These are phyloP conservation scores for Philotrypesis tridentata DNA, from an alignment of 1,140 invertebrate genomes.

Conservation along the genomic window DNA sequence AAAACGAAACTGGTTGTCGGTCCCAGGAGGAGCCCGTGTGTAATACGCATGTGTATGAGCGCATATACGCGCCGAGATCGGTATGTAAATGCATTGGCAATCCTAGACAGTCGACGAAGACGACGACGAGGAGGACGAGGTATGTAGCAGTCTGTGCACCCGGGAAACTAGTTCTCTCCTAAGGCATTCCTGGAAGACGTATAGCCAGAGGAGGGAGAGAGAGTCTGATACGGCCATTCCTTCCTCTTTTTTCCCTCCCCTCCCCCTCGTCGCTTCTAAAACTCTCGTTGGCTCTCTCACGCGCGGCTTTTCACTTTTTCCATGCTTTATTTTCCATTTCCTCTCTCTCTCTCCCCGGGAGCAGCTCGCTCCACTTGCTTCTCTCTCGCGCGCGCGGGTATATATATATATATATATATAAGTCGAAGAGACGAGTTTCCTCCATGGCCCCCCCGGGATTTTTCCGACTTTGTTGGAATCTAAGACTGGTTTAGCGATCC, in stretches of 20 bases:
- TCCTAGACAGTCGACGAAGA: slow-evolving; percentile 18
- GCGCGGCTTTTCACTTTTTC: slow-evolving; percentile 39
- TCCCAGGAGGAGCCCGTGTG: neutral
- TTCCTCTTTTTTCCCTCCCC: slow-evolving; percentile 28
- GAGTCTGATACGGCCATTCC: neutral
- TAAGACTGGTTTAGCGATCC: slow-evolving; percentile 65
- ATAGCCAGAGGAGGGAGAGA: neutral
- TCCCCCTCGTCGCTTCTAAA: too few species aligned
- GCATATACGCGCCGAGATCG: too few species aligned
- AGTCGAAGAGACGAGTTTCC: slow-evolving; percentile 59
- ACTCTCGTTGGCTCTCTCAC: slow-evolving; percentile 32
- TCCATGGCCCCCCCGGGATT: slow-evolving; percentile 46
- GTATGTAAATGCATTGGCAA: slow-evolving; percentile 21
- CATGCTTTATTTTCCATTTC: slow-evolving; percentile 43
- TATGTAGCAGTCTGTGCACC: neutral
- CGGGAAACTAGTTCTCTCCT: slow-evolving; percentile 42
- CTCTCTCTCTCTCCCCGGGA: too few species aligned
- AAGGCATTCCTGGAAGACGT: slow-evolving; percentile 34
- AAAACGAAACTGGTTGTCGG: slow-evolving; percentile 26
- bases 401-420: too few species aligned
- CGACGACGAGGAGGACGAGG: neutral
- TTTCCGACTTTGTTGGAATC: slow-evolving; percentile 58
- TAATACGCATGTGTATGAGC: too few species aligned
- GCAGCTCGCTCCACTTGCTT: slow-evolving; percentile 25
- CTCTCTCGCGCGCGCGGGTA: too few species aligned